Evolutionary conservation across 2,888 invertebrate genomes (phyloP), one percentile per base, ranked within the genome.

Genomic region (Ischnura elegans): DNA sequence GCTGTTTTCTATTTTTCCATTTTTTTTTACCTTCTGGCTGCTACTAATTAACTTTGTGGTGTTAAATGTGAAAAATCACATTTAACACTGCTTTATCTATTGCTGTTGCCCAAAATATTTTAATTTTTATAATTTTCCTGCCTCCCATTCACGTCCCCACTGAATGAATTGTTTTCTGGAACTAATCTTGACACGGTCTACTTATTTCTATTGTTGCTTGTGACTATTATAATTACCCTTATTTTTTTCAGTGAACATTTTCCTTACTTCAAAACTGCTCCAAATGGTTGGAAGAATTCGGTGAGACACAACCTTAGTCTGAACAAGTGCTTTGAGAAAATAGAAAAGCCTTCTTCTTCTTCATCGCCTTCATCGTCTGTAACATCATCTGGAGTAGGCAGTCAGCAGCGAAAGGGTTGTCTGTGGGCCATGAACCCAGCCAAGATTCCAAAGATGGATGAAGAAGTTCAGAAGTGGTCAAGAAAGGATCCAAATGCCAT

Each of bases 201-300:
- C 47, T 93, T n/a, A 93, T 47, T 93, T 94, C 93, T 86, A 66
- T 85, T 93, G 25, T 93, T 94, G 29, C 94, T 94, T n/a, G n/a
- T n/a, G n/a, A n/a, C n/a, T n/a, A 95, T 94, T 95, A 94, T 94
- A n/a, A n/a, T n/a, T n/a, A 51, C 13, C 2, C 19, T 51, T 51
- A 2, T 19, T 51, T 51, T 94, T 97, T 97, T 94, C 97, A 98
- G 98, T 96, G 98, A 99, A 96, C 99, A 99, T 96, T 99, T 99
- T 96, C 99, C 99, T 0, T 99, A 99, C 96, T 99, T 99, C 96
- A 99, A 99, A 96, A 99, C 99, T 0, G 99, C 99, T 19, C 99
- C 99, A 43, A 98, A 98, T 95, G 99, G 99, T 29, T 99, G 99
- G 99, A 99, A 99, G 96, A 99, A 99, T 96, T 99, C 99, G 5